These are phyloP conservation scores for Cyanocitta stelleri DNA, from an alignment of 2,113 vertebrate genomes.

Conservation along the genomic window DNA sequence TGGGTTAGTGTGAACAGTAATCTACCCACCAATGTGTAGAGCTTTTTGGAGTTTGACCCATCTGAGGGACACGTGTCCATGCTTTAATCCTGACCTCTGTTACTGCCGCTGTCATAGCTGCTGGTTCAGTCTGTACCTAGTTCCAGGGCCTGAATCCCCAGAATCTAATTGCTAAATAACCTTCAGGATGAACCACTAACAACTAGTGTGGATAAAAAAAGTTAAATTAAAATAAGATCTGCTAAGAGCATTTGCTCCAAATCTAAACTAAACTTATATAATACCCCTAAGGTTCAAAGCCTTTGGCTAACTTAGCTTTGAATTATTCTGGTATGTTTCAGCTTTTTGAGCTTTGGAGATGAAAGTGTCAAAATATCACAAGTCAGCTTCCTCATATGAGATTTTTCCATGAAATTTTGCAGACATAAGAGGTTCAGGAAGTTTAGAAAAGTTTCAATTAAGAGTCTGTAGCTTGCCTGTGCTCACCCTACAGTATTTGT, in stretches of 20 bases:
- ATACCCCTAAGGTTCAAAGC: background rate
- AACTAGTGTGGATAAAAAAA: background rate
- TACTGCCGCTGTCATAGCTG: background rate
- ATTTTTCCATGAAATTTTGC: conserved; percentile 20
- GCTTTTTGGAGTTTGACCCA: background rate
- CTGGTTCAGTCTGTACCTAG: background rate
- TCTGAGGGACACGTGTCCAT: accelerated
- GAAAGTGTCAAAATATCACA: conserved; percentile 1
- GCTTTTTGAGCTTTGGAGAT: background rate
- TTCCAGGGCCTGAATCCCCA: background rate
- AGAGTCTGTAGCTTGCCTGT: background rate
- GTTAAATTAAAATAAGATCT: background rate
- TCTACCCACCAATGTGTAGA: background rate
- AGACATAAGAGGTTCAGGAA: background rate
- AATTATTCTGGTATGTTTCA: background rate
- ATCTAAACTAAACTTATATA: background rate
- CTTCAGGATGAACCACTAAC: background rate
- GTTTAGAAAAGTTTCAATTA: background rate
- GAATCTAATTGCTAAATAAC: background rate
- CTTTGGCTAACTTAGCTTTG: background rate
- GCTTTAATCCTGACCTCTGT: background rate
- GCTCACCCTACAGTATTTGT: background rate
- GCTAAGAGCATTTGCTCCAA: background rate
- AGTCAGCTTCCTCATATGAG: background rate
- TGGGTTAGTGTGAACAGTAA: background rate